Conservation (phyloP, 2,888 invertebrate species). For the Andrena praecox region DNA sequence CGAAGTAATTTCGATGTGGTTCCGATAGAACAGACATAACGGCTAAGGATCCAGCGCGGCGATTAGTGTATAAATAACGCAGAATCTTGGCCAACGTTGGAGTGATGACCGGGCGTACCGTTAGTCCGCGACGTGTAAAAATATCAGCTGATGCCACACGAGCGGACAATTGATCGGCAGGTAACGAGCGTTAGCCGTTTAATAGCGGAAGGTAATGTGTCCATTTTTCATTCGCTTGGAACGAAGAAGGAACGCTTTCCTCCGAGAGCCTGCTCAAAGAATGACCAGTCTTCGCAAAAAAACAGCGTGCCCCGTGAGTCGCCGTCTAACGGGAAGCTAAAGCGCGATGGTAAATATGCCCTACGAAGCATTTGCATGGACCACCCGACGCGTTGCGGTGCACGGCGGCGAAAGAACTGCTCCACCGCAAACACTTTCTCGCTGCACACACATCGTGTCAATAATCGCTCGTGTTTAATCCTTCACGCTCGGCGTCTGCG, state of each 20-base stretch:
- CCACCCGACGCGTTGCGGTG: background rate
- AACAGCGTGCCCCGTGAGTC: constrained; percentile 48
- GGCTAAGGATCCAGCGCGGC: background rate
- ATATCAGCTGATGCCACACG: constrained; percentile 54
- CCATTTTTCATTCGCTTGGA: too few species aligned
- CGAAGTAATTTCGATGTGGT: constrained; percentile 8
- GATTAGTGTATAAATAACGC: constrained; percentile 47
- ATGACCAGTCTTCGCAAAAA: constrained; percentile 39
- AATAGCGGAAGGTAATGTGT: background rate
- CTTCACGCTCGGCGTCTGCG: background rate
- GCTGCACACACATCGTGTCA: background rate
- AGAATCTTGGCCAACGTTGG: constrained; percentile 31
- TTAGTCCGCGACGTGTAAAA: constrained; percentile 65
- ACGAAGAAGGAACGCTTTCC: background rate
- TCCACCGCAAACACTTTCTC: constrained; percentile 1
- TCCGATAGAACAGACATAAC: background rate
- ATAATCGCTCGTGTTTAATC: background rate
- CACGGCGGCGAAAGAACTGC: background rate
- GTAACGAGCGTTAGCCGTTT: constrained; percentile 7
- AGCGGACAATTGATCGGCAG: constrained; percentile 37
- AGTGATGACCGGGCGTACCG: constrained; percentile 49
- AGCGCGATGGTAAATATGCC: constrained; percentile 38
- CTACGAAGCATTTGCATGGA: constrained; percentile 35
- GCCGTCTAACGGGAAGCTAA: constrained; percentile 60
- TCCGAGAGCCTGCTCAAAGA: constrained; percentile 7